Conservation (phyloP, 35 echinoderm and acorn worm species). For the Holothuria glaberrima region DNA sequence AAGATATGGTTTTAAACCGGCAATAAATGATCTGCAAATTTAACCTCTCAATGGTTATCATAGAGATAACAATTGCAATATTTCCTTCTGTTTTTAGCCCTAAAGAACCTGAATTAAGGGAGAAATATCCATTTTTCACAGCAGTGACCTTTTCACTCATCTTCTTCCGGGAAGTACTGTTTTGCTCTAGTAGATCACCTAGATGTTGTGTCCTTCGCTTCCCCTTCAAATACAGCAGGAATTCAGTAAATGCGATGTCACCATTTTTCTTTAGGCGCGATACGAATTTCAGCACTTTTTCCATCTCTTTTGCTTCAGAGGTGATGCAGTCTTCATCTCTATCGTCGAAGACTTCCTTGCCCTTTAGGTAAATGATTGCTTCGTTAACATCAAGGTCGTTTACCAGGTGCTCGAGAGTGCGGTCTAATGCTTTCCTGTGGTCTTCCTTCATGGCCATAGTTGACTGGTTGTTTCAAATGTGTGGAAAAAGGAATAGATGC, state of each 20-base stretch:
- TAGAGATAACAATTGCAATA: too few relatives aligned
- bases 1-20: too few relatives aligned
- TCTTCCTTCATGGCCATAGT: not conserved
- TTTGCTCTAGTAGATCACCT: not conserved
- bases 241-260: not conserved
- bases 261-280: not conserved
- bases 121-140: too few relatives aligned
- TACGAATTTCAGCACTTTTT: not conserved
- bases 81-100: too few relatives aligned
- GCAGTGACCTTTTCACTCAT: not conserved
- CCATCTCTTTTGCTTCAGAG: not conserved
- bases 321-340: conserved; percentile 15
- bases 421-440: not conserved
- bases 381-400: not conserved
- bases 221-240: not conserved
- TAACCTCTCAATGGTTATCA: too few relatives aligned
- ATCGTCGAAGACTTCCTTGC: not conserved
- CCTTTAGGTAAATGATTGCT: not conserved
- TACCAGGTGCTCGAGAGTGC: not conserved
- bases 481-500: too few relatives aligned
- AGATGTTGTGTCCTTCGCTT: not conserved
- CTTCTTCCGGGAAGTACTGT: not conserved
- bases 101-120: too few relatives aligned
- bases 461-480: not conserved
- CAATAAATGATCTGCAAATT: too few relatives aligned